Conservation (phyloP, 2,113 vertebrate genomes). For the Mesoclemmys tuberculata region DNA sequence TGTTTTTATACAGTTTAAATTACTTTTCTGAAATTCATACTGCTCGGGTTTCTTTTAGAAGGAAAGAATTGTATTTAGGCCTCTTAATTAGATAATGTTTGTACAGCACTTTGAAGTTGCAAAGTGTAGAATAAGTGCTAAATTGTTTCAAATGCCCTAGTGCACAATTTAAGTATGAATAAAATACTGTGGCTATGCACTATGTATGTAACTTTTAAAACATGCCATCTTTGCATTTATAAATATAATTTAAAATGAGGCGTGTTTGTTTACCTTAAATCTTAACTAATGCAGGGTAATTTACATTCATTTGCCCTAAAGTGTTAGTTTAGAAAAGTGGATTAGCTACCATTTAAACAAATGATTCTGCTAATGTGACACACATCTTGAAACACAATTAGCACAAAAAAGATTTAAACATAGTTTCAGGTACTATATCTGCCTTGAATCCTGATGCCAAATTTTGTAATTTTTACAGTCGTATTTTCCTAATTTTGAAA, state of each 20-base stretch:
- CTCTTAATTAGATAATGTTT: not conserved
- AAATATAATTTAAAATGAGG: not conserved
- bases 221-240: not conserved
- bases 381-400: not conserved
- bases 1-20: not conserved
- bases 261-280: not conserved
- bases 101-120: not conserved
- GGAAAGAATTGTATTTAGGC: not conserved
- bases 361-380: not conserved
- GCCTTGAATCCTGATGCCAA: not conserved
- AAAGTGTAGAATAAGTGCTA: not conserved
- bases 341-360: not conserved
- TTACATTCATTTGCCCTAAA: not conserved
- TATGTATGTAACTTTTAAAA: not conserved
- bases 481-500: not conserved
- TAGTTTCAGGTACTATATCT: not conserved
- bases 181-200: not conserved
- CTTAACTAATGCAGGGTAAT: not conserved
- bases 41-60: not conserved
- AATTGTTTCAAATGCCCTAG: accelerated
- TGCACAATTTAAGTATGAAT: not conserved
- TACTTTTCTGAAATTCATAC: not conserved
- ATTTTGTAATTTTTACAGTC: not conserved
- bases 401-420: too few species aligned
- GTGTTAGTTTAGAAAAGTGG: not conserved